phyloP scores from a whole-genome alignment of 2,113 vertebrate genomes.

The Leptosomus discolor region DNA sequence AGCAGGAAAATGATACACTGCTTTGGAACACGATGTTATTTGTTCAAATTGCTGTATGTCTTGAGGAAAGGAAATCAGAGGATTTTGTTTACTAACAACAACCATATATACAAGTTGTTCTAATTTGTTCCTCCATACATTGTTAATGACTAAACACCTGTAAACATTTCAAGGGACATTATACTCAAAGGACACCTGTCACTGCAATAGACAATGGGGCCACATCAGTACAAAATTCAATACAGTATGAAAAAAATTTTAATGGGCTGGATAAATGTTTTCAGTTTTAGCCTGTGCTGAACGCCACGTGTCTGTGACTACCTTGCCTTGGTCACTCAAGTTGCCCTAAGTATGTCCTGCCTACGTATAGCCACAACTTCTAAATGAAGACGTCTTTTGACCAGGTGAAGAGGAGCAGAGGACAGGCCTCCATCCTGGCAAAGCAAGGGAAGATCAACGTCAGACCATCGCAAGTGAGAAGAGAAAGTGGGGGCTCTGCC shows the following conservation, averaged over 20 bases:
- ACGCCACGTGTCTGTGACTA: rapidly evolving
- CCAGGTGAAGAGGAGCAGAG: background rate
- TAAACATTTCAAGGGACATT: background rate
- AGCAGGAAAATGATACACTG: background rate
- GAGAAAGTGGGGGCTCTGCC: background rate
- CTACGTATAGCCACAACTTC: background rate
- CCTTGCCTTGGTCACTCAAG: background rate
- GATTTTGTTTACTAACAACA: background rate
- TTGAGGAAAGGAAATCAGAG: background rate
- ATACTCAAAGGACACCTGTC: background rate
- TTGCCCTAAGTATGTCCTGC: background rate
- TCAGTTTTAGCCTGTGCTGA: background rate
- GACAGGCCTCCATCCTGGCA: background rate
- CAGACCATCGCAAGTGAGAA: background rate
- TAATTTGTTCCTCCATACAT: background rate
- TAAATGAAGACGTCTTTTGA: background rate
- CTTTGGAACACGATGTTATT: background rate
- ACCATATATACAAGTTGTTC: background rate
- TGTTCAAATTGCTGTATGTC: background rate
- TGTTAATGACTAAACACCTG: background rate
- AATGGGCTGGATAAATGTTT: background rate
- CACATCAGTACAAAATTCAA: background rate
- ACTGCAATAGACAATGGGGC: background rate
- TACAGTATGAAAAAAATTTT: background rate
- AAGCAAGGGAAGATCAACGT: background rate